These are phyloP conservation scores for Cisticola juncidis DNA, from an alignment of 2,113 vertebrate genomes.

Conservation along the genomic window DNA sequence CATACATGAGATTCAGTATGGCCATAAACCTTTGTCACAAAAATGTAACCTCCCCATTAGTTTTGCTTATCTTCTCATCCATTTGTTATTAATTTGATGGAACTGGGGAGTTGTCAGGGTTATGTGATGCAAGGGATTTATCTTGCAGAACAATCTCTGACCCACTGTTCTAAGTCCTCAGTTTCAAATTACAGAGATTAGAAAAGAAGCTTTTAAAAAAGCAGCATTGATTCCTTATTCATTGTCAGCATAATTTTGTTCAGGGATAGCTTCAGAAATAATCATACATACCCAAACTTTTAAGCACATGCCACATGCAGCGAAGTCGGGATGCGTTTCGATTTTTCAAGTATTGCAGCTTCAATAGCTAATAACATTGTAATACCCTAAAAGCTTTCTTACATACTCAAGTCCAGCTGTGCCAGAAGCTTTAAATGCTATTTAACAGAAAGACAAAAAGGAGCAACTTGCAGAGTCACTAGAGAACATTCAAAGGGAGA, in stretches of 20 bases:
- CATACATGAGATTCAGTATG: slow-evolving; percentile 68
- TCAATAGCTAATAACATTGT: slow-evolving; percentile 75
- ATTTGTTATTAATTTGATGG: slow-evolving; percentile 82
- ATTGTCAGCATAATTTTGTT: not conserved
- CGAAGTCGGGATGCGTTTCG: slow-evolving; percentile 64
- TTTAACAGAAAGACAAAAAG: slow-evolving; percentile 43
- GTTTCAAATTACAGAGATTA: slow-evolving; percentile 65
- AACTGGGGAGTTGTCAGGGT: slow-evolving; percentile 72
- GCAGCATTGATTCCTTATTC: not conserved
- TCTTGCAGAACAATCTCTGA: slow-evolving; percentile 80
- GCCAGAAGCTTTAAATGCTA: slow-evolving; percentile 74
- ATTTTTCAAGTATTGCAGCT: slow-evolving; percentile 64
- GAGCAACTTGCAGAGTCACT: slow-evolving; percentile 64
- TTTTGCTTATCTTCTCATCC: slow-evolving; percentile 78
- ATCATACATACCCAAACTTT: not conserved
- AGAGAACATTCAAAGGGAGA: slow-evolving; percentile 75
- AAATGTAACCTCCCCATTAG: slow-evolving; percentile 74
- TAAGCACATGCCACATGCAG: slow-evolving; percentile 61
- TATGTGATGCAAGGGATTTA: slow-evolving; percentile 78
- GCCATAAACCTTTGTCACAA: slow-evolving; percentile 77
- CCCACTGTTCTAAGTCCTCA: slow-evolving; percentile 76
- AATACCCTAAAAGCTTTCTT: slow-evolving; percentile 73
- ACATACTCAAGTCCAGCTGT: slow-evolving; percentile 78
- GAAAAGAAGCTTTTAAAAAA: slow-evolving; percentile 23
- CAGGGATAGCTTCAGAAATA: not conserved